Evolutionary conservation across 2,888 invertebrate genomes (phyloP), one percentile per base, ranked within the genome.

Genomic region (Epirrhoe alternata): DNA sequence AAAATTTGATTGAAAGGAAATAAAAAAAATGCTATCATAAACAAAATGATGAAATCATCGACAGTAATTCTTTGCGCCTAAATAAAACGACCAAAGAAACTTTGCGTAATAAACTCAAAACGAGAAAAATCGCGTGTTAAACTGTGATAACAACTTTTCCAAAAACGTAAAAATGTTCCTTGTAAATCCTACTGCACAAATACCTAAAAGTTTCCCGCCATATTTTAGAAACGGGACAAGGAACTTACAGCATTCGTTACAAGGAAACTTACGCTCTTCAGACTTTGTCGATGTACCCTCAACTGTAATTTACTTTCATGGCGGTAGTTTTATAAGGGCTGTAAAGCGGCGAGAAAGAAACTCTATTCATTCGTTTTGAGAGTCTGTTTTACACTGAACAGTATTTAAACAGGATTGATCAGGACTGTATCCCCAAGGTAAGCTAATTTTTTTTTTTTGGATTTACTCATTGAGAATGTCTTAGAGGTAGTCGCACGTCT

Each of bases 291-390:
- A 69, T 65, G 61, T 24, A 24, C 33, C 66, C 62, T 60, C 51
- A 56, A 64, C 70, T 56, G 72, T 68, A 70, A 72, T 71, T 71
- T 71, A 70, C 66, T 68, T 70, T 72, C 69, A 68, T 68, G 69
- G 50, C 69, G 61, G 70, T 72, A 72, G 73, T 74, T 72, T 69
- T 69, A 72, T 70, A 73, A 68, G 73, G 71, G 67, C 67, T 69
- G 68, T 70, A 62, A 68, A 73, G 63, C 57, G 57, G 68, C 62
- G 69, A 68, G 68, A 70, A 65, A 54, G 68, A 70, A 70, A 49
- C 63, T 64, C 66, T 53, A 65, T 64, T 73, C 71, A 69, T 70
- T 70, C 55, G 59, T 67, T 63, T 67, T 66, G 59, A 55, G 54
- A 58, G 24, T 12, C 12, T 42, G 12, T 5, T 24, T 24, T 24